Conservation (phyloP, 2,113 vertebrate species). For the Cochlearius cochlearius region DNA sequence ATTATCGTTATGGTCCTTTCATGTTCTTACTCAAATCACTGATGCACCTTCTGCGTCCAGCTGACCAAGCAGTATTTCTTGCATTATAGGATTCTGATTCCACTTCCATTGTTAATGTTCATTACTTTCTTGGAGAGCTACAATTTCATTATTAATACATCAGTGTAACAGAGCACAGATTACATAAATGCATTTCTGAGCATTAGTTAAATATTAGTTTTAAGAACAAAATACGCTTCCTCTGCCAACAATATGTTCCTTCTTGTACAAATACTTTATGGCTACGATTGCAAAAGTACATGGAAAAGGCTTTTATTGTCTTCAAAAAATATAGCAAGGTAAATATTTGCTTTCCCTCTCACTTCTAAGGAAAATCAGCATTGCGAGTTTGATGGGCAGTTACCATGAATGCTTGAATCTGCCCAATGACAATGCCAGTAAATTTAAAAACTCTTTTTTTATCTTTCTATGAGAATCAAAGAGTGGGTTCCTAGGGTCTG, state of each 20-base stretch:
- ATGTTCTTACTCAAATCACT: constrained; percentile 34
- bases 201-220: constrained; percentile 53
- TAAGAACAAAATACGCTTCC: not conserved
- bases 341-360: not conserved
- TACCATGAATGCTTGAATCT: not conserved
- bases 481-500: not conserved
- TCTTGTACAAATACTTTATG: not conserved
- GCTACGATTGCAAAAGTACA: not conserved
- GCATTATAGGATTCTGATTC: constrained; percentile 60
- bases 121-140: constrained; percentile 61
- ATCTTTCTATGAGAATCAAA: not conserved
- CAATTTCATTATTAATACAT: constrained; percentile 69
- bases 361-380: not conserved
- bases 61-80: constrained; percentile 68
- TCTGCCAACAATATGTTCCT: not conserved
- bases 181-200: constrained; percentile 50
- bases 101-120: constrained; percentile 49
- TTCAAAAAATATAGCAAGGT: not conserved
- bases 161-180: constrained; percentile 41
- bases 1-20: constrained; percentile 17
- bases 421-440: not conserved
- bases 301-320: not conserved
- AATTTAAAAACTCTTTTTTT: not conserved
- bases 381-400: not conserved
- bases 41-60: constrained; percentile 37